A percentile compares a stretch with the other conserved stretches of the same genome.
Evolutionary conservation across 2,888 invertebrate genomes (phyloP).

Genomic region (Leptinotarsa juncta): DNA sequence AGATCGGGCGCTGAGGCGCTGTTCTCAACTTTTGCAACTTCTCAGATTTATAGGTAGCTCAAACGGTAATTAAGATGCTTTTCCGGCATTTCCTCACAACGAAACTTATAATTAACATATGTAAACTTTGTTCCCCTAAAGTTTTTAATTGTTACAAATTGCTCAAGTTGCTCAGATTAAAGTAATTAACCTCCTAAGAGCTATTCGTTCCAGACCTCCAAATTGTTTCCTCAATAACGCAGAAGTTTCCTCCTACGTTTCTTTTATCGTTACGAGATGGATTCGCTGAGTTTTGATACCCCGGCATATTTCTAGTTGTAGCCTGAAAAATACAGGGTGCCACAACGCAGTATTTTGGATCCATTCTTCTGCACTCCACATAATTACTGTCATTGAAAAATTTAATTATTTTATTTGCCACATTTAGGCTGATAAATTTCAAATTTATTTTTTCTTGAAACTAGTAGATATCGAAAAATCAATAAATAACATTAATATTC

Average conservation of each 20-base stretch:
- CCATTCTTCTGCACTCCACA: no score
- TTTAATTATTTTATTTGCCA: no score
- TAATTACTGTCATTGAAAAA: no score
- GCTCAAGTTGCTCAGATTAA: slow-evolving; percentile 58
- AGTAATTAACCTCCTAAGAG: slow-evolving; percentile 53
- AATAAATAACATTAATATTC: no score
- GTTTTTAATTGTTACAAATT: slow-evolving; percentile 64
- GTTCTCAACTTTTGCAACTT: slow-evolving; percentile 53
- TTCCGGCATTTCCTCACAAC: slow-evolving; percentile 63
- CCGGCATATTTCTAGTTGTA: not conserved
- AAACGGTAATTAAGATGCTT: slow-evolving; percentile 62
- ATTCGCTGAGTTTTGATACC: not conserved
- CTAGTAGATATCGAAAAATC: no score
- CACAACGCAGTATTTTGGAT: not conserved
- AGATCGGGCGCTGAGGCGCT: slow-evolving; percentile 34
- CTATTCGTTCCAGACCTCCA: slow-evolving; percentile 40
- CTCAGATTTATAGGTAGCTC: slow-evolving; percentile 60
- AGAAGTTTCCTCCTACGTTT: slow-evolving; percentile 20
- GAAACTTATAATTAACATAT: slow-evolving; percentile 66
- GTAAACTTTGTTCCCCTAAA: slow-evolving; percentile 64
- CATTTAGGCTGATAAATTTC: no score
- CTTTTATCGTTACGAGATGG: not conserved
- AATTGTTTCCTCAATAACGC: slow-evolving; percentile 45
- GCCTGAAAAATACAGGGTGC: not conserved
- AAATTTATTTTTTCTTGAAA: no score